These are phyloP conservation scores for Chinchilla lanigera DNA, from an alignment of 2,113 vertebrate genomes.

Conservation along the genomic window DNA sequence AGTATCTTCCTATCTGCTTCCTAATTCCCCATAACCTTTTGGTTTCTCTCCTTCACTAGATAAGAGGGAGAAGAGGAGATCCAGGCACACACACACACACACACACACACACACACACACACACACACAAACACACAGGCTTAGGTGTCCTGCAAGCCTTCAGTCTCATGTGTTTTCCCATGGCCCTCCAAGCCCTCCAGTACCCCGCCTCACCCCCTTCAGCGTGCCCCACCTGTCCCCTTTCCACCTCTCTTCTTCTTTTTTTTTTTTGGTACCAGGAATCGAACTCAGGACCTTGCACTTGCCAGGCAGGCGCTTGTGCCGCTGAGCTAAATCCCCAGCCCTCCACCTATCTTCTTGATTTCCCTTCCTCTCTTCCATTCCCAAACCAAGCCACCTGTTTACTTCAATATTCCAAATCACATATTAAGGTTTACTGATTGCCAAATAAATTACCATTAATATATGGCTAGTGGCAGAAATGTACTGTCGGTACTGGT, in stretches of 20 bases:
- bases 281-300: no score
- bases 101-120: not conserved
- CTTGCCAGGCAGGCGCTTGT: no score
- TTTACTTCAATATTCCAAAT: conserved; percentile 17
- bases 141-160: not conserved
- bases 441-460: conserved; percentile 11
- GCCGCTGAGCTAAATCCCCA: no score
- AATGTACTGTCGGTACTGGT: not conserved
- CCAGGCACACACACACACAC: not conserved
- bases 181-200: not conserved
- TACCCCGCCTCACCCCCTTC: no score
- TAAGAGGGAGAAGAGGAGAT: not conserved
- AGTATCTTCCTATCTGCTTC: not conserved
- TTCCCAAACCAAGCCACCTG: not conserved
- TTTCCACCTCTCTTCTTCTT: not conserved
- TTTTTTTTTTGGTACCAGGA: no score
- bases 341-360: not conserved
- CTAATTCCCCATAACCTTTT: not conserved
- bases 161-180: not conserved
- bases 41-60: not conserved
- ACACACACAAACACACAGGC: not conserved
- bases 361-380: not conserved
- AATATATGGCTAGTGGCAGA: not conserved
- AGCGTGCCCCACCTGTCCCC: no score
- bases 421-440: not conserved